Evolutionary conservation across 2,888 invertebrate genomes (phyloP).

Genomic region (Unio delphinus): DNA sequence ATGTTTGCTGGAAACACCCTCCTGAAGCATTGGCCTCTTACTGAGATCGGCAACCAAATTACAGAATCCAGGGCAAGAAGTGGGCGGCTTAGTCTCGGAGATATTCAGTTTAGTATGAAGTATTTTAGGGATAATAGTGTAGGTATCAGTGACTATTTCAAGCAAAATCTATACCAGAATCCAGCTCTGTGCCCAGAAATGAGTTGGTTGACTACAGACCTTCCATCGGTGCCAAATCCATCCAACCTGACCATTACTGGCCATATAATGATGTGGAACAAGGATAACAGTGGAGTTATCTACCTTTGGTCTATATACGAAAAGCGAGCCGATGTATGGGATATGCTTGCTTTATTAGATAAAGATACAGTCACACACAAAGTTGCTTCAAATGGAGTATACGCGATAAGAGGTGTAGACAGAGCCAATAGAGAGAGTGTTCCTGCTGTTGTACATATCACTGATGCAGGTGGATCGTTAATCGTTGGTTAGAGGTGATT

Average conservation of each 20-base stretch:
- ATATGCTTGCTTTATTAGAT: slow-evolving; percentile 10
- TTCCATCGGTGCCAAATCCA: slow-evolving; percentile 25
- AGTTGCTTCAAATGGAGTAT: too few relatives aligned
- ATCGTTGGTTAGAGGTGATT: too few relatives aligned
- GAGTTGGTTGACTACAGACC: slow-evolving; percentile 41
- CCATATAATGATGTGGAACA: slow-evolving; percentile 33
- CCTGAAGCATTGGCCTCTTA: slow-evolving; percentile 45
- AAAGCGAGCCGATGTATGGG: slow-evolving; percentile 29
- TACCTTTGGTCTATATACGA: slow-evolving; percentile 46
- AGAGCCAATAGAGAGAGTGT: too few relatives aligned
- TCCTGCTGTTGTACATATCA: too few relatives aligned
- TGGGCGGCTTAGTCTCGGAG: slow-evolving; percentile 45
- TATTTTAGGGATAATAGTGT: slow-evolving; percentile 45
- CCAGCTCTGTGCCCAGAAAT: slow-evolving; percentile 52
- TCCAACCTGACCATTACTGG: slow-evolving; percentile 23
- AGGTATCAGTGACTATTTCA: slow-evolving; percentile 42
- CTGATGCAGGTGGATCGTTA: too few relatives aligned
- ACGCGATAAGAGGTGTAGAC: too few relatives aligned
- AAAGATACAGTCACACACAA: too few relatives aligned
- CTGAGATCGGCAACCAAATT: slow-evolving; percentile 57
- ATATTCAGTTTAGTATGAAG: slow-evolving; percentile 59
- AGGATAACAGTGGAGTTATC: slow-evolving; percentile 20
- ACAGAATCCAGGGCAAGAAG: slow-evolving; percentile 36
- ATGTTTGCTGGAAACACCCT: slow-evolving; percentile 44
- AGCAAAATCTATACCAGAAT: slow-evolving; percentile 34